Evolutionary conservation across 2,797 vertebrate species (phyloP).

Genomic region (Uromys caudimaculatus): DNA sequence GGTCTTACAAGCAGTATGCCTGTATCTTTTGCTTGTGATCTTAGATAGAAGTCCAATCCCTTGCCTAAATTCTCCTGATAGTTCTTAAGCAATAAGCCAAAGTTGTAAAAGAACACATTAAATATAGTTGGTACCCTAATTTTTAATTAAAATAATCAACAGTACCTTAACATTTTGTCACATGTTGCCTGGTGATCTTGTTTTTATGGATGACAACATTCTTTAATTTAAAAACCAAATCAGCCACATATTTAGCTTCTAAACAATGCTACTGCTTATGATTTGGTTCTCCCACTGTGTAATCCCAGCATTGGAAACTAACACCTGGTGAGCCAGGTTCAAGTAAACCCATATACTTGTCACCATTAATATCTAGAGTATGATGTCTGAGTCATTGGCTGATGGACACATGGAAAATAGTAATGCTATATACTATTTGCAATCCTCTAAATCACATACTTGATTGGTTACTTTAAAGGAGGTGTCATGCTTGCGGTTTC

Average conservation of each 20-base stretch:
- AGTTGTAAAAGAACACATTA: constrained; percentile 76
- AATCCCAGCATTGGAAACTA: not conserved
- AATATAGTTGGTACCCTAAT: constrained; percentile 74
- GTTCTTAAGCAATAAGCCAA: constrained; percentile 44
- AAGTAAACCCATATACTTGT: not conserved
- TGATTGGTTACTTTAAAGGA: not conserved
- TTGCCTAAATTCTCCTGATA: not conserved
- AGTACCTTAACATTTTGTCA: constrained; percentile 69
- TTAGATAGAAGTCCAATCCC: not conserved
- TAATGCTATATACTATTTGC: not conserved
- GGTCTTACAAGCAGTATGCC: not conserved
- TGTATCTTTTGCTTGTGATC: not conserved
- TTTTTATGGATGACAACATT: constrained; percentile 51
- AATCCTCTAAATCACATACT: not conserved
- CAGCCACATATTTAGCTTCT: constrained; percentile 33
- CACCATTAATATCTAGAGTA: not conserved
- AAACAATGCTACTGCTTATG: constrained; percentile 52
- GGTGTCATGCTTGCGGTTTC: no score
- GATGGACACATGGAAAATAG: not conserved
- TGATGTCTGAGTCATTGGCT: not conserved
- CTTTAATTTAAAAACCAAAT: constrained; percentile 79
- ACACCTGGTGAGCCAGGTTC: not conserved
- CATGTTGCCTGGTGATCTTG: constrained; percentile 65
- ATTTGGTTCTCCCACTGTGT: not conserved
- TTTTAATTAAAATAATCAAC: constrained; percentile 82